phyloP scores from a whole-genome alignment of 2,888 invertebrate genomes.

The Drosophila kanekoi region DNA sequence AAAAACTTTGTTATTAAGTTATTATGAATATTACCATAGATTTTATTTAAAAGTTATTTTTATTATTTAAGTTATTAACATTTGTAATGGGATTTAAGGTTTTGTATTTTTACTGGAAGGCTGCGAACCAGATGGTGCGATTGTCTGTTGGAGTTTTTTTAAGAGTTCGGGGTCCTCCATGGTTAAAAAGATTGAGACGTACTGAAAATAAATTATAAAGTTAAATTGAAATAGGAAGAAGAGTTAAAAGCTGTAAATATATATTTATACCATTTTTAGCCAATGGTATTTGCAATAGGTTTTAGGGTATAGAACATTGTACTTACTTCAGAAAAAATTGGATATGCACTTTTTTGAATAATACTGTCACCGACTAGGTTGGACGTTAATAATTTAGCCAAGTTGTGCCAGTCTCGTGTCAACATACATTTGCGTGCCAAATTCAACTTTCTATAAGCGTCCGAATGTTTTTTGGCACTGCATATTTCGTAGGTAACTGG shows the following conservation, averaged over 20 bases:
- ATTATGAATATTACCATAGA: no score
- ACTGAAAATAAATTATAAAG: slow-evolving; percentile 22
- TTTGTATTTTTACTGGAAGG: slow-evolving; percentile 1
- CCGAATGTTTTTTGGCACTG: slow-evolving; percentile 12
- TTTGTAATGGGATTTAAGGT: not conserved
- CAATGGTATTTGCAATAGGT: not conserved
- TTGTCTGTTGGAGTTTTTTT: slow-evolving; percentile 35
- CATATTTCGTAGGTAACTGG: slow-evolving; percentile 36
- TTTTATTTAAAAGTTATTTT: not conserved
- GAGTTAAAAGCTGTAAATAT: no score
- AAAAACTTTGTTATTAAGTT: no score
- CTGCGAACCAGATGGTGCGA: slow-evolving; percentile 11
- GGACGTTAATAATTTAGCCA: slow-evolving; percentile 59
- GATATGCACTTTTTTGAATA: slow-evolving; percentile 39
- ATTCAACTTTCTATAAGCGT: slow-evolving; percentile 45
- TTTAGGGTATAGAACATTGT: not conserved
- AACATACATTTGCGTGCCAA: slow-evolving; percentile 64
- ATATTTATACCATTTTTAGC: no score
- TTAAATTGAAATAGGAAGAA: not conserved
- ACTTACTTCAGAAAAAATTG: slow-evolving; percentile 63
- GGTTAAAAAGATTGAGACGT: slow-evolving; percentile 28
- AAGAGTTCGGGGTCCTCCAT: slow-evolving; percentile 36
- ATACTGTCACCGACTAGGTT: slow-evolving; percentile 31
- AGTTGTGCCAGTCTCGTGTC: slow-evolving; percentile 61
- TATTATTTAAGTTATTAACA: not conserved